Evolutionary conservation across 2,888 invertebrate species (phyloP).

Genomic region (Zele albiditarsus): DNA sequence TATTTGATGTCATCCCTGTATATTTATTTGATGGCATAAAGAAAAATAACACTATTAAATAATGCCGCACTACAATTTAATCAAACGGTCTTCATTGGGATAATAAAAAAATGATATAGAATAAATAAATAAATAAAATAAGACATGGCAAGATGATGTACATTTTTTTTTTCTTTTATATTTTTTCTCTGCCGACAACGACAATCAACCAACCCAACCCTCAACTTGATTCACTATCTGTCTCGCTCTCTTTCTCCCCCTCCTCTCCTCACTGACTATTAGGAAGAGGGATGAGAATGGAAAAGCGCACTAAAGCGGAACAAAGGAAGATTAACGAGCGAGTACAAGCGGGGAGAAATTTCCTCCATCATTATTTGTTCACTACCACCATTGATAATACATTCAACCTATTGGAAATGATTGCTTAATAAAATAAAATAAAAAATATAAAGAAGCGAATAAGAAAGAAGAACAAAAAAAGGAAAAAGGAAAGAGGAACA

Average conservation of each 20-base stretch:
- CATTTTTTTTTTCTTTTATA: neutral
- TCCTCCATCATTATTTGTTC: constrained; percentile 49
- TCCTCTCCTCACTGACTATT: constrained; percentile 43
- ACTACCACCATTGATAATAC: constrained; percentile 40
- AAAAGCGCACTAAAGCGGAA: constrained; percentile 49
- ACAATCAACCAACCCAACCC: neutral
- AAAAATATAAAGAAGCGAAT: neutral
- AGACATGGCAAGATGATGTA: constrained; percentile 29
- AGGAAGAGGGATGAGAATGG: constrained; percentile 47
- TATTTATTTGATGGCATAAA: neutral
- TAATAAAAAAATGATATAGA: neutral
- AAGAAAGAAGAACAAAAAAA: neutral
- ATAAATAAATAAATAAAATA: neutral
- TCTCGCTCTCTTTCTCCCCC: constrained; percentile 10
- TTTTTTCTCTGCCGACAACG: neutral
- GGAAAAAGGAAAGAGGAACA: too few species aligned
- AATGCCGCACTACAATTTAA: neutral
- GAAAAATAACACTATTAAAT: neutral
- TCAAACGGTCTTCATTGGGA: neutral
- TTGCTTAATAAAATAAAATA: neutral
- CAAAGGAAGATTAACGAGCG: constrained; percentile 59
- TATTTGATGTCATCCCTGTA: too few species aligned
- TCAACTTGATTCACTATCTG: neutral
- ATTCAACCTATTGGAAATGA: constrained; percentile 7
- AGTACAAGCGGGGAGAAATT: constrained; percentile 42